Percentiles rank a stretch among this genome's conserved stretches.
These are phyloP conservation scores for Monopterus albus DNA, from an alignment of 2,113 vertebrate species.

Conservation along the genomic window DNA sequence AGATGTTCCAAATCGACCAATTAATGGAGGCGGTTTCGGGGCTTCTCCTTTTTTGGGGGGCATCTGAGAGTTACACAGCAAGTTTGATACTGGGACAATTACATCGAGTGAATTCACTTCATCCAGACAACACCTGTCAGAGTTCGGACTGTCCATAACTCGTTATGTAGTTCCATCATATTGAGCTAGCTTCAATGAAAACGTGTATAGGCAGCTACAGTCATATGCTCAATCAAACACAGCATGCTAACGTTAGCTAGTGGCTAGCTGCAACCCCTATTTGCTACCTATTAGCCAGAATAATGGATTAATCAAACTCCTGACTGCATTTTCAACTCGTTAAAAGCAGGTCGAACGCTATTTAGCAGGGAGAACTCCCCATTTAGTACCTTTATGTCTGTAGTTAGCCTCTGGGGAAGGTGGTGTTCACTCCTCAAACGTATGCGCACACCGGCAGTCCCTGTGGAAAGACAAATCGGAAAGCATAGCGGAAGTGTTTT, in stretches of 20 bases:
- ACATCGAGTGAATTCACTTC: too few species aligned
- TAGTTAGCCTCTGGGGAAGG: constrained; percentile 19
- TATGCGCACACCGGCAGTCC: constrained; percentile 48
- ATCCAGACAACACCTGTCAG: too few species aligned
- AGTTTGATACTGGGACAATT: too few species aligned
- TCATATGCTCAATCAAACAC: constrained; percentile 65
- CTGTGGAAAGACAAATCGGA: constrained; percentile 58
- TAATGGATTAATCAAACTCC: background rate
- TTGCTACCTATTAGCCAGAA: background rate
- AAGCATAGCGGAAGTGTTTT: constrained; percentile 70
- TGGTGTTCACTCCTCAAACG: constrained; percentile 16
- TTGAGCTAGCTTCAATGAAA: constrained; percentile 13
- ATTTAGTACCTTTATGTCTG: constrained; percentile 47
- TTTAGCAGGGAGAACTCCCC: accelerated
- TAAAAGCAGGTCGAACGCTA: accelerated
- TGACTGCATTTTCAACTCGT: background rate
- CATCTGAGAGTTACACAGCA: constrained; percentile 85
- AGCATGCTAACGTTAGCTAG: constrained; percentile 60
- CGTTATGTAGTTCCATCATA: background rate
- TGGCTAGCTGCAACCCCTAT: constrained; percentile 23
- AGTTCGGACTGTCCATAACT: too few species aligned
- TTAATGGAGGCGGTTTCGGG: constrained; percentile 89
- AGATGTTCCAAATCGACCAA: constrained; percentile 97
- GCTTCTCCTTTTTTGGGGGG: constrained; percentile 95
- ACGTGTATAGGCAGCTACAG: constrained; percentile 29